These are phyloP conservation scores for Drosophila murphyi DNA, from an alignment of 1,140 invertebrate genomes.

Conservation along the genomic window DNA sequence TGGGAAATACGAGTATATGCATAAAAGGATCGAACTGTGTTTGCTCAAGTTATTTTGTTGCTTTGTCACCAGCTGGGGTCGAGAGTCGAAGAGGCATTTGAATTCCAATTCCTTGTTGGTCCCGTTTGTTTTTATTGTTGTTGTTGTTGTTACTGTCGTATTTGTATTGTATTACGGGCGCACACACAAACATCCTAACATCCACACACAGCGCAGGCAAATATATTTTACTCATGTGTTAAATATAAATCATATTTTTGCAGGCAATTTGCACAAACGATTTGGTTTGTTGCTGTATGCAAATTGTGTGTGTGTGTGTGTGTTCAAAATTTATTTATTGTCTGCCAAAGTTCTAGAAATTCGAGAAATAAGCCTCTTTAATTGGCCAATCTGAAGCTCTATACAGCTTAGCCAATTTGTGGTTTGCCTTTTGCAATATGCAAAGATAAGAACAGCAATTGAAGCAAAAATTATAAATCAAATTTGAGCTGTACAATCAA, in stretches of 20 bases:
- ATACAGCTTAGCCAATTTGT: neutral
- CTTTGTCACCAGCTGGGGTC: slow-evolving; percentile 62
- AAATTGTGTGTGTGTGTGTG: slow-evolving; percentile 8
- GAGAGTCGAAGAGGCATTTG: slow-evolving; percentile 25
- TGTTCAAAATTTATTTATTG: slow-evolving; percentile 67
- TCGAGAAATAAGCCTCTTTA: slow-evolving; percentile 44
- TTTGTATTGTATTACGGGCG: slow-evolving; percentile 73
- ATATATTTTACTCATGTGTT: slow-evolving; percentile 43
- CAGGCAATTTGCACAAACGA: slow-evolving; percentile 79
- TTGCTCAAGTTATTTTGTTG: slow-evolving; percentile 74
- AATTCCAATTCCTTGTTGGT: slow-evolving; percentile 41
- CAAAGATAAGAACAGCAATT: neutral
- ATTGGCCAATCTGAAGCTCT: slow-evolving; percentile 31
- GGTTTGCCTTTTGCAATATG: neutral
- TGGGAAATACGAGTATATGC: slow-evolving; percentile 7
- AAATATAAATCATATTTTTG: slow-evolving; percentile 80
- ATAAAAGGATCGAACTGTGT: slow-evolving; percentile 52
- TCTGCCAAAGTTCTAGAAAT: slow-evolving; percentile 32
- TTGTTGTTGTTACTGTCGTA: slow-evolving; percentile 24
- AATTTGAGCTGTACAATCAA: neutral
- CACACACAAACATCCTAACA: slow-evolving; percentile 29
- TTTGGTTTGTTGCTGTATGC: slow-evolving; percentile 55
- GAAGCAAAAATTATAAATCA: neutral
- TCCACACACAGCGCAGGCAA: slow-evolving; percentile 55
- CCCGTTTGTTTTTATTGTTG: slow-evolving; percentile 43